These are phyloP conservation scores for Hololepta plana DNA, from an alignment of 2,888 invertebrate genomes.

Conservation along the genomic window DNA sequence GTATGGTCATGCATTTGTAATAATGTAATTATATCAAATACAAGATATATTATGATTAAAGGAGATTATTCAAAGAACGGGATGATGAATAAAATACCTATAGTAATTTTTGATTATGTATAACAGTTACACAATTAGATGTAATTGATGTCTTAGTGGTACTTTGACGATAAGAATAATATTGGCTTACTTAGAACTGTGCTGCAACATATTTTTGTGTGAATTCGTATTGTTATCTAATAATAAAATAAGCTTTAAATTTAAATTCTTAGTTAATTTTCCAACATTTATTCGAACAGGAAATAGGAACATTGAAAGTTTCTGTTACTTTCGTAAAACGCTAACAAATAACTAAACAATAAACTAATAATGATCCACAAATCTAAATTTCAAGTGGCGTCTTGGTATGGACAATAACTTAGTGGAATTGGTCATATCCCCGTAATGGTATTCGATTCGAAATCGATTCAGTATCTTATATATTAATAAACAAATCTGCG, in stretches of 20 bases:
- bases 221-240: constrained; percentile 8
- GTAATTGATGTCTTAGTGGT: too few species aligned
- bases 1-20: too few species aligned
- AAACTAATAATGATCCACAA: constrained; percentile 35
- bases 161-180: too few species aligned
- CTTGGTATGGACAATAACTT: constrained; percentile 40
- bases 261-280: constrained; percentile 6
- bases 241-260: constrained; percentile 9
- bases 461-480: constrained; percentile 41
- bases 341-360: constrained; percentile 5
- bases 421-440: constrained; percentile 38
- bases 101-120: too few species aligned
- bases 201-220: constrained; percentile 9
- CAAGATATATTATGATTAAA: too few species aligned
- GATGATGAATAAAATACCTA: too few species aligned
- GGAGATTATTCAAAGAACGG: too few species aligned
- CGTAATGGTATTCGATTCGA: constrained; percentile 47
- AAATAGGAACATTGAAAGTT: too few species aligned
- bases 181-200: constrained; percentile 7
- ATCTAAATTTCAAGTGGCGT: constrained; percentile 42
- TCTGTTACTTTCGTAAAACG: too few species aligned
- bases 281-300: too few species aligned
- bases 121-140: too few species aligned
- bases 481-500: constrained; percentile 36
- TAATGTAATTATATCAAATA: too few species aligned